Evolutionary conservation across 1,140 invertebrate species (phyloP).

Genomic region (Potamilus streckersoni): DNA sequence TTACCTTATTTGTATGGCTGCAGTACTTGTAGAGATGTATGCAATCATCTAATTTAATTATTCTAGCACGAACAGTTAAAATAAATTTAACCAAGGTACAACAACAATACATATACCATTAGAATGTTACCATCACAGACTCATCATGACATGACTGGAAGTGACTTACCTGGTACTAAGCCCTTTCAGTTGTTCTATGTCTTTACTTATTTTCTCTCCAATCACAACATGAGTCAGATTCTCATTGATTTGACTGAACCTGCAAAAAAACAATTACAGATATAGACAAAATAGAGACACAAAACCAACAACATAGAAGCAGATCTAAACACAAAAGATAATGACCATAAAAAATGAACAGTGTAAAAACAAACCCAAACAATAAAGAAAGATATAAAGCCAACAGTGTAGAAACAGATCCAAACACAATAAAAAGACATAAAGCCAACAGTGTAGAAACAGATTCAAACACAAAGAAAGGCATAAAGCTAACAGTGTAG

Average conservation of each 20-base stretch:
- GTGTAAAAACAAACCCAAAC: too few species aligned
- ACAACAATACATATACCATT: background rate
- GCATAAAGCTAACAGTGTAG: too few species aligned
- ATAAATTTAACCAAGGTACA: too few species aligned
- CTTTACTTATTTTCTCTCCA: slow-evolving; percentile 70
- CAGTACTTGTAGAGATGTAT: too few species aligned
- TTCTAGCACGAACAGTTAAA: background rate
- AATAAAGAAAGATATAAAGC: too few species aligned
- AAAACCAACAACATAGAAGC: background rate
- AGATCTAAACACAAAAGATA: background rate
- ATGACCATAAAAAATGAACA: background rate
- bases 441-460: too few species aligned
- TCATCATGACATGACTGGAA: background rate
- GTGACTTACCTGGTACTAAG: slow-evolving; percentile 40
- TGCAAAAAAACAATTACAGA: slow-evolving; percentile 31
- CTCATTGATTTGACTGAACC: slow-evolving; percentile 81
- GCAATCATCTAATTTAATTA: background rate
- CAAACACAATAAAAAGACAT: too few species aligned
- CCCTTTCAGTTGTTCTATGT: slow-evolving; percentile 53
- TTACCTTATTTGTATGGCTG: too few species aligned
- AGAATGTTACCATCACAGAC: too few species aligned
- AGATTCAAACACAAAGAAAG: too few species aligned
- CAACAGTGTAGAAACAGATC: too few species aligned
- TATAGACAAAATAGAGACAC: background rate
- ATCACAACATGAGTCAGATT: slow-evolving; percentile 84